Base-by-base conservation (phyloP, 2,888 invertebrate genomes). In the Callyntrura sp. region DNA sequence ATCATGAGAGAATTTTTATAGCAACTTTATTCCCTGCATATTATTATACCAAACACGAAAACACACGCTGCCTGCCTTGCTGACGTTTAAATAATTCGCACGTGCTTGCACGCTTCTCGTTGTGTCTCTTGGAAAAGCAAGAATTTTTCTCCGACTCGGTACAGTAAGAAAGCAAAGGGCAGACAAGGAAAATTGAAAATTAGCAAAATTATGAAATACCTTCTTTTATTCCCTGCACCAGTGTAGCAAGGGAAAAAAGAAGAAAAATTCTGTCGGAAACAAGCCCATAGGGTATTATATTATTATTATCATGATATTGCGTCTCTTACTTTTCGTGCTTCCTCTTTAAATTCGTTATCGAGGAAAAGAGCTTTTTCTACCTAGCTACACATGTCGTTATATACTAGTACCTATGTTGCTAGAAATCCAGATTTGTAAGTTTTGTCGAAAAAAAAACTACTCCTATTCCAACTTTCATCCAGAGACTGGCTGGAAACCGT, bases 121-220 rank as follows among this genome's bases (percentile, higher is more conserved):
- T 62, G n/a, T 68, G 17, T 45, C 70, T 20, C 45, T 45, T 70
- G 70, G 12, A 8, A 48, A 48, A 35, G 51, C 73, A 70, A 70
- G 85, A 84, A 70, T 55, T 70, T 25, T 68, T 84, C 55, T 11
- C 25, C 20, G 62, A 25, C 57, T 17, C 25, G n/a, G n/a, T 51
- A n/a, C 51, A 20, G 17, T 73, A 48, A 23, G 23, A 43, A 45
- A 60, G 45, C 20, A 17, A 35, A 68, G 14, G 6, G 25, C 8
- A 25, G 45, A 48, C 20, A 76, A 20, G 8, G 48, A 48, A 85
- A 76, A 85, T 76, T 85, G 76, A 85, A 85, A 85, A 85, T 85
- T 85, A 85, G 85, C 85, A 85, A 85, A 85, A 85, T 85, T 85
- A 85, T 85, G 85, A 85, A 85, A 84, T 73, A 28, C 68, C 68